phyloP scores from a whole-genome alignment of 1,140 invertebrate genomes.

The Heliconius congener region DNA sequence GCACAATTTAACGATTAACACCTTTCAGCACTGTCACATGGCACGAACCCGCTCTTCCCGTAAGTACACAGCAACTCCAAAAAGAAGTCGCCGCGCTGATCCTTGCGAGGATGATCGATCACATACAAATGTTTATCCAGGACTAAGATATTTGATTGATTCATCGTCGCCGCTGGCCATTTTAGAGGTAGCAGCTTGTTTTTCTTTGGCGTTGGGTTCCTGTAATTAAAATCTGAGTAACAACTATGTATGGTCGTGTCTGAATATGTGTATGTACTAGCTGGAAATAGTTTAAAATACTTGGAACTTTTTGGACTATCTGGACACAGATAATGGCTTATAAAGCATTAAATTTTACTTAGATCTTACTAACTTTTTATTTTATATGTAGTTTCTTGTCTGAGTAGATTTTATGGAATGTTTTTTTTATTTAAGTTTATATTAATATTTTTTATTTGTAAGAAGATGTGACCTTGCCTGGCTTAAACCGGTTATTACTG shows the following conservation, averaged over 20 bases:
- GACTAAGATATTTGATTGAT: conserved; percentile 45
- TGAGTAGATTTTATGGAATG: no score
- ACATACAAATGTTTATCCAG: conserved; percentile 39
- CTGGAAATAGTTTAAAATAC: no score
- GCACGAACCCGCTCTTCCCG: conserved; percentile 53
- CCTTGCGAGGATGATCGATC: conserved; percentile 25
- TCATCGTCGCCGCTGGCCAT: conserved; percentile 44
- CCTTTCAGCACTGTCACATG: conserved; percentile 48
- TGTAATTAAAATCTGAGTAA: conserved; percentile 35
- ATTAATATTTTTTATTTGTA: no score
- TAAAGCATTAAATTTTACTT: no score
- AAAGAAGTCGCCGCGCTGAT: conserved; percentile 42
- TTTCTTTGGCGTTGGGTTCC: conserved; percentile 51
- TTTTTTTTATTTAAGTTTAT: no score
- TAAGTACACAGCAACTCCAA: conserved; percentile 50
- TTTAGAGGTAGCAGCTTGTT: conserved; percentile 42
- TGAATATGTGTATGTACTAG: neutral
- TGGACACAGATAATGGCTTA: no score
- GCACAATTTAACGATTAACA: conserved; percentile 28
- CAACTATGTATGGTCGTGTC: neutral
- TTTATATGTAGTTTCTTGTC: no score
- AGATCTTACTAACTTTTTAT: no score
- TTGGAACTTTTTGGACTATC: no score
- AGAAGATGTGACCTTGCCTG: no score
- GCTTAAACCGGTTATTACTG: no score